Evolutionary conservation across 2,797 vertebrate genomes (phyloP).

Genomic region (Cheirogaleus major): DNA sequence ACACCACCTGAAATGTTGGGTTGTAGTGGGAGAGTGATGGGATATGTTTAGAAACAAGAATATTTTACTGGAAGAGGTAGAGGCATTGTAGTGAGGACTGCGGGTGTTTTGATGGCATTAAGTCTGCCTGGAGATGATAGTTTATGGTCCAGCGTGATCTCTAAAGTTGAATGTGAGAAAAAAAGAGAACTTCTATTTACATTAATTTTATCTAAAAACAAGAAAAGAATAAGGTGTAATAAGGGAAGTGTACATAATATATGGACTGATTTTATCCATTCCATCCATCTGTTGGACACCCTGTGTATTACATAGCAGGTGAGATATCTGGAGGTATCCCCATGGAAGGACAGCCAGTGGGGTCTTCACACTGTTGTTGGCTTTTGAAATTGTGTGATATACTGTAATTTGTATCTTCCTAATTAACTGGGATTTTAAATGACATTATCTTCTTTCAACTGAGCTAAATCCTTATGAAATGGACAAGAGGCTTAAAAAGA

Average conservation of each 20-base stretch:
- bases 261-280: background rate
- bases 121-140: background rate
- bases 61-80: background rate
- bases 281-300: background rate
- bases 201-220: constrained; percentile 9
- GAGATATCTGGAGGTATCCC: background rate
- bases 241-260: background rate
- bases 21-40: background rate
- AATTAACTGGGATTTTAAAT: constrained; percentile 39
- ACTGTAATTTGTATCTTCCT: background rate
- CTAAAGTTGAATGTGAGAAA: background rate
- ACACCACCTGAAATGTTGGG: background rate
- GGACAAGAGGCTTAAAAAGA: background rate
- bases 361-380: background rate
- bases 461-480: constrained; percentile 33
- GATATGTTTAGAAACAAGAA: background rate
- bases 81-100: background rate
- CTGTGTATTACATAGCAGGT: background rate
- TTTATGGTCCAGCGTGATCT: background rate
- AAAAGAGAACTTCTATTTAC: background rate
- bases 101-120: background rate
- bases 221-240: background rate
- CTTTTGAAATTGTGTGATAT: background rate
- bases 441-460: constrained; percentile 1
- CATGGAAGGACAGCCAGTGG: fast-evolving